A percentile compares a stretch with the other conserved stretches of the same genome.
phyloP scores from a whole-genome alignment of 2,797 vertebrate species.

The Cynodonichthys magdalenae region DNA sequence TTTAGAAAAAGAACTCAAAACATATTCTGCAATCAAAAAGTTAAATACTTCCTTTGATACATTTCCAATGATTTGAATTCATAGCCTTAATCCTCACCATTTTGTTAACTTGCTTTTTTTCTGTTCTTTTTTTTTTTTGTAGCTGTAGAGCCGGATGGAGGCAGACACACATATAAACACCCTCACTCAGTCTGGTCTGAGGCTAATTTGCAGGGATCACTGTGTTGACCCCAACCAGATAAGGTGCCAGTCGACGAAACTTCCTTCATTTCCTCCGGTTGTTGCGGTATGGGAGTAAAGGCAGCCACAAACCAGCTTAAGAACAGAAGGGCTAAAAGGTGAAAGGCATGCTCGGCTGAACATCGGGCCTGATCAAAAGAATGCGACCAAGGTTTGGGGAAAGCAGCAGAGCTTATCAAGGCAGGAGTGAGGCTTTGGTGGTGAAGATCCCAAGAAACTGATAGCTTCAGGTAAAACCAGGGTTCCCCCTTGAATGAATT shows the following conservation, averaged over 20 bases:
- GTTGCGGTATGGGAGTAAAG: slow-evolving; percentile 71
- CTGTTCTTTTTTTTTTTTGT: too few relatives aligned
- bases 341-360: slow-evolving; percentile 78
- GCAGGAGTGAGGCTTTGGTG: slow-evolving; percentile 61
- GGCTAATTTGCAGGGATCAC: slow-evolving; percentile 78
- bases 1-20: too few relatives aligned
- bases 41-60: slow-evolving; percentile 9
- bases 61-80: slow-evolving; percentile 54
- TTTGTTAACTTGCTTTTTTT: slow-evolving; percentile 50
- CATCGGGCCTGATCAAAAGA: slow-evolving; percentile 78
- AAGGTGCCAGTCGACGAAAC: slow-evolving; percentile 79
- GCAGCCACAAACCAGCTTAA: slow-evolving; percentile 67
- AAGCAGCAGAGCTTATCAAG: slow-evolving; percentile 66
- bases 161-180: slow-evolving; percentile 35
- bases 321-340: slow-evolving; percentile 77
- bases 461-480: slow-evolving; percentile 64
- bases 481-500: slow-evolving; percentile 39
- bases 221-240: slow-evolving; percentile 72
- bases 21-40: too few relatives aligned
- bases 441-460: slow-evolving; percentile 60
- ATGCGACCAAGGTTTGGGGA: slow-evolving; percentile 65
- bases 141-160: slow-evolving; percentile 35
- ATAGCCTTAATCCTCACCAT: slow-evolving; percentile 44
- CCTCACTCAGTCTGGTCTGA: slow-evolving; percentile 43
- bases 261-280: slow-evolving; percentile 83